Conservation (phyloP, 2,113 vertebrate species). For the Lepus timidus region DNA sequence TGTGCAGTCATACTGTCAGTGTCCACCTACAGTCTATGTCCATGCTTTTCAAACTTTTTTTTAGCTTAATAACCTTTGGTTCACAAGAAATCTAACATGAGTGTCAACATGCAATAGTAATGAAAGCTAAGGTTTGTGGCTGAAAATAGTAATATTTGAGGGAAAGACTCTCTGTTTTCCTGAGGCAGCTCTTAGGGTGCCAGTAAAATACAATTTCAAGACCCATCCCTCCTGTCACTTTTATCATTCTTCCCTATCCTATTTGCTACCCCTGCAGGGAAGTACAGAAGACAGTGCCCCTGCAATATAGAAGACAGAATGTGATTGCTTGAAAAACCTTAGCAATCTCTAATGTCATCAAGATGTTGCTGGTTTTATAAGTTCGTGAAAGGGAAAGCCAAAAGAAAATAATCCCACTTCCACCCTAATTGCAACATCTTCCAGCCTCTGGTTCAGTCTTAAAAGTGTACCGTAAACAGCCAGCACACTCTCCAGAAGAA, state of each 20-base stretch:
- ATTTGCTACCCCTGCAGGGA: not conserved
- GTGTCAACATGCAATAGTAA: not conserved
- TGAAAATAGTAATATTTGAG: not conserved
- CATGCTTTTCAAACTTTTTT: not conserved
- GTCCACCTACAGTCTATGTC: not conserved
- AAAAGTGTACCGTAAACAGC: not conserved
- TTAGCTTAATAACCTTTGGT: not conserved
- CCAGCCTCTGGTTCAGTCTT: not conserved
- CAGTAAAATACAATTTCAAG: not conserved
- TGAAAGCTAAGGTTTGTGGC: not conserved
- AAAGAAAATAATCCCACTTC: not conserved
- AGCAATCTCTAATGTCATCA: not conserved
- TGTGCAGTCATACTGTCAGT: not conserved
- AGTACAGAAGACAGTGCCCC: not conserved
- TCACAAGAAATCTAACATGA: conserved; percentile 36
- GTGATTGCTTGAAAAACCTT: not conserved
- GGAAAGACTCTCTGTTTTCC: not conserved
- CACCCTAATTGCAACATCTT: not conserved
- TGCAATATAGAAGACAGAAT: not conserved
- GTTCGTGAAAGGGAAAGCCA: not conserved
- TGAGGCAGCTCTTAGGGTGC: not conserved
- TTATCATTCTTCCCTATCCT: too few relatives aligned
- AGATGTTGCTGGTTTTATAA: not conserved
- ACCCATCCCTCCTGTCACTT: not conserved
- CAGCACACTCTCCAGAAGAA: not conserved